phyloP scores from a whole-genome alignment of 2,888 invertebrate species.

The Trypoxylon attenuatum region DNA sequence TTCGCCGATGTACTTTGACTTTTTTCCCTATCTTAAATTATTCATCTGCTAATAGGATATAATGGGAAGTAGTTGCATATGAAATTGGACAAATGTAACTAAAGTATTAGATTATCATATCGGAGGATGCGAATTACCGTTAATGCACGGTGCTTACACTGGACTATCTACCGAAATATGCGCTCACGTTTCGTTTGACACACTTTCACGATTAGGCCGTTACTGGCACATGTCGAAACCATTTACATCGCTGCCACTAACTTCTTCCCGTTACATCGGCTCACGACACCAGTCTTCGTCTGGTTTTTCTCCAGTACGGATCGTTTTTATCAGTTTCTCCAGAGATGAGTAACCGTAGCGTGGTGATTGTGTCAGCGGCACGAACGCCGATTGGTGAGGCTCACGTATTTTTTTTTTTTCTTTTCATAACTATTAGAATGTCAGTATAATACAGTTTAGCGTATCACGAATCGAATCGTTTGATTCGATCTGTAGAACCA shows the following conservation, averaged over 20 bases:
- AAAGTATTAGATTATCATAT: no score
- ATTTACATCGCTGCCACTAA: slow-evolving; percentile 32
- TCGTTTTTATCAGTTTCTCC: neutral
- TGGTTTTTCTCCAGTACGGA: slow-evolving; percentile 10
- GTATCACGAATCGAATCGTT: no score
- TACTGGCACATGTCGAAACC: slow-evolving; percentile 34
- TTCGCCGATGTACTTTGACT: no score
- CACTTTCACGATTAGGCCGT: slow-evolving; percentile 43
- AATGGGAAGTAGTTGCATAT: no score
- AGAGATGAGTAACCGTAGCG: slow-evolving; percentile 73
- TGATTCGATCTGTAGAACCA: no score
- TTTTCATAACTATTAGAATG: no score
- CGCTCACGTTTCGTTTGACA: slow-evolving; percentile 31
- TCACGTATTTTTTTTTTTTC: neutral
- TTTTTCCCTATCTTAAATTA: no score
- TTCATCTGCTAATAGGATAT: no score
- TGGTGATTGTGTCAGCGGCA: slow-evolving; percentile 85
- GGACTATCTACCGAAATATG: slow-evolving; percentile 9
- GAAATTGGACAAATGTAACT: no score
- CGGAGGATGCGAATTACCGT: no score
- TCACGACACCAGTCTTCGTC: slow-evolving; percentile 51
- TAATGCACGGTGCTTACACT: neutral
- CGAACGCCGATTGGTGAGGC: slow-evolving; percentile 88
- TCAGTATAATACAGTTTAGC: no score
- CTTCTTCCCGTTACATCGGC: slow-evolving; percentile 44